A percentile compares a stretch with the other conserved stretches of the same genome.
Evolutionary conservation across 2,888 invertebrate genomes (phyloP).

Genomic region (Phortica magna): DNA sequence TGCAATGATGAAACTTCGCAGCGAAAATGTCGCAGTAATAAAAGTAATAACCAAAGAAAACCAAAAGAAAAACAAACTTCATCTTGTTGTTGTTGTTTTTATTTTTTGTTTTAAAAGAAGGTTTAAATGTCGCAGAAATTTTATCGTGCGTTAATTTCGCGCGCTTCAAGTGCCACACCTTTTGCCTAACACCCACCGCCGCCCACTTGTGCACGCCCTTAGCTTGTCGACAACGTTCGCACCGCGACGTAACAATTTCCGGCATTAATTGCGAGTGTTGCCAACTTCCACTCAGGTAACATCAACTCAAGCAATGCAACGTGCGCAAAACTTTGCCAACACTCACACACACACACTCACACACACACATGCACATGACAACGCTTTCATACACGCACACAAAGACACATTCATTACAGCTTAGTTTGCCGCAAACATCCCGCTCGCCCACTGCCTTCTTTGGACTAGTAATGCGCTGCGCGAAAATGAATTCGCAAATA

Average conservation of each 20-base stretch:
- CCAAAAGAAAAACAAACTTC: conserved; percentile 14
- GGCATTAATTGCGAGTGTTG: conserved; percentile 31
- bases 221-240: conserved; percentile 4
- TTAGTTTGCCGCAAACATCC: background rate
- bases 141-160: conserved; percentile 30
- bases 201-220: background rate
- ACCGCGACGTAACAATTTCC: conserved; percentile 23
- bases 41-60: conserved; percentile 2
- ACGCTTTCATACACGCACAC: background rate
- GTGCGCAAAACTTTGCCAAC: conserved; percentile 24
- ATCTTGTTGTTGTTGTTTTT: background rate
- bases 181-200: background rate
- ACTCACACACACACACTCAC: background rate
- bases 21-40: conserved; percentile 26
- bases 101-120: background rate
- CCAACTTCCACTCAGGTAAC: conserved; percentile 14
- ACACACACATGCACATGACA: background rate
- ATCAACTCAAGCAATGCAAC: conserved; percentile 14
- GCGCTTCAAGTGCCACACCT: conserved; percentile 10
- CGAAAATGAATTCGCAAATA: conserved; percentile 12
- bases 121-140: conserved; percentile 20
- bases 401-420: background rate
- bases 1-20: conserved; percentile 25
- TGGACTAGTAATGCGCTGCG: background rate
- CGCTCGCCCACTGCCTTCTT: background rate